Percentiles rank a stretch among this genome's conserved stretches.
Conservation (phyloP, 2,797 vertebrate genomes). For the Telmatherina bonti region DNA sequence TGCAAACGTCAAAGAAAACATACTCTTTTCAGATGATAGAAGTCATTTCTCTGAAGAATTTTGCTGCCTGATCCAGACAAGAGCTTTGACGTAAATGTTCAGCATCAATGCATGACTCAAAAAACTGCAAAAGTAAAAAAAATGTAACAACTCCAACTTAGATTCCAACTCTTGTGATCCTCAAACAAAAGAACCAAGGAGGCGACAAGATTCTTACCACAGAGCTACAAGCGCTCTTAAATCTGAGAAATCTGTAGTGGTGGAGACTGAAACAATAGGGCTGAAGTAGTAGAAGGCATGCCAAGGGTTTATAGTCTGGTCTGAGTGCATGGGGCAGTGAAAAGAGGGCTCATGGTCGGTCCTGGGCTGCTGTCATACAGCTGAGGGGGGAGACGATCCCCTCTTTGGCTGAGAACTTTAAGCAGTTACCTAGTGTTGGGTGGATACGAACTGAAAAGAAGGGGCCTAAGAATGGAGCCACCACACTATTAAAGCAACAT, state of each 20-base stretch:
- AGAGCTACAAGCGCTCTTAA: slow-evolving; percentile 53
- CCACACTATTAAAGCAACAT: slow-evolving; percentile 83
- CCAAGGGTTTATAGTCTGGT: slow-evolving; percentile 76
- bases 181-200: slow-evolving; percentile 66
- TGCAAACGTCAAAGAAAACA: slow-evolving; percentile 5
- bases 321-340: slow-evolving; percentile 60
- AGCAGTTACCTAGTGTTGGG: slow-evolving; percentile 57
- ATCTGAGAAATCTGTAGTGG: slow-evolving; percentile 60
- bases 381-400: slow-evolving; percentile 56
- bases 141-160: slow-evolving; percentile 46
- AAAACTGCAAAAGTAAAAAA: slow-evolving; percentile 27
- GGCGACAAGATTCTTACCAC: slow-evolving; percentile 51
- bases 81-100: slow-evolving; percentile 32
- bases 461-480: slow-evolving; percentile 78
- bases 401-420: slow-evolving; percentile 62
- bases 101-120: slow-evolving; percentile 28
- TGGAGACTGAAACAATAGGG: slow-evolving; percentile 65
- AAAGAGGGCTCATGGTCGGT: slow-evolving; percentile 60
- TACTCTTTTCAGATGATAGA: neutral
- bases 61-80: slow-evolving; percentile 1
- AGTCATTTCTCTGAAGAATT: slow-evolving; percentile 26
- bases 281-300: slow-evolving; percentile 73
- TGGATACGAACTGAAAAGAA: slow-evolving; percentile 76
- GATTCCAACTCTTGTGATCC: slow-evolving; percentile 55
- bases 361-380: slow-evolving; percentile 57